phyloP scores from a whole-genome alignment of 2,888 invertebrate genomes.

The Apamea sordens region DNA sequence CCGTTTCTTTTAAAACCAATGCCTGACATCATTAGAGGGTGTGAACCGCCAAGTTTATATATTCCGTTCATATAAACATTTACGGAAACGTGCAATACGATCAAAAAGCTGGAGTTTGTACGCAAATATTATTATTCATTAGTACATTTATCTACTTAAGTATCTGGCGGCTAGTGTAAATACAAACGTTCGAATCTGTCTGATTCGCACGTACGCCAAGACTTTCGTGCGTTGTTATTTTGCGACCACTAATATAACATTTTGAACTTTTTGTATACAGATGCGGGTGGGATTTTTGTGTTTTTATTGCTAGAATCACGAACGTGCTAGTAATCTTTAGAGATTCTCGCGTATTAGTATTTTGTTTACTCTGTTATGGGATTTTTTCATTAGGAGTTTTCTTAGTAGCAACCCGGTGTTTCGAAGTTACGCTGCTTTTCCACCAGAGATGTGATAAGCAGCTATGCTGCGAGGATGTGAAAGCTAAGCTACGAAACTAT shows the following conservation, averaged over 20 bases:
- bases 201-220: constrained; percentile 43
- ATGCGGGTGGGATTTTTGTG: background rate
- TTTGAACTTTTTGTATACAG: background rate
- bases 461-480: too few relatives aligned
- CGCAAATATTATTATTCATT: constrained; percentile 51
- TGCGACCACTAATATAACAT: background rate
- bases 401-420: too few relatives aligned
- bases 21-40: constrained; percentile 30
- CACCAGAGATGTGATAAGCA: too few relatives aligned
- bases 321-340: background rate
- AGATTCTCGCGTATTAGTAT: background rate
- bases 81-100: constrained; percentile 29
- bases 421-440: too few relatives aligned
- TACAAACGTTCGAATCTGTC: constrained; percentile 18
- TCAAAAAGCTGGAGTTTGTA: constrained; percentile 39
- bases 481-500: too few relatives aligned
- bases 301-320: background rate
- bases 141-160: constrained; percentile 51
- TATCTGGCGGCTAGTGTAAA: constrained; percentile 38
- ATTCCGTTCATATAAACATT: constrained; percentile 44
- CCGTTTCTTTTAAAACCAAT: background rate
- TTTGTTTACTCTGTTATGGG: background rate
- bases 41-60: constrained; percentile 4
- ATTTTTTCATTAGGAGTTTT: background rate
- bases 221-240: constrained; percentile 7